Conservation (phyloP, 2,113 vertebrate species). For the Chaetura pelagica region DNA sequence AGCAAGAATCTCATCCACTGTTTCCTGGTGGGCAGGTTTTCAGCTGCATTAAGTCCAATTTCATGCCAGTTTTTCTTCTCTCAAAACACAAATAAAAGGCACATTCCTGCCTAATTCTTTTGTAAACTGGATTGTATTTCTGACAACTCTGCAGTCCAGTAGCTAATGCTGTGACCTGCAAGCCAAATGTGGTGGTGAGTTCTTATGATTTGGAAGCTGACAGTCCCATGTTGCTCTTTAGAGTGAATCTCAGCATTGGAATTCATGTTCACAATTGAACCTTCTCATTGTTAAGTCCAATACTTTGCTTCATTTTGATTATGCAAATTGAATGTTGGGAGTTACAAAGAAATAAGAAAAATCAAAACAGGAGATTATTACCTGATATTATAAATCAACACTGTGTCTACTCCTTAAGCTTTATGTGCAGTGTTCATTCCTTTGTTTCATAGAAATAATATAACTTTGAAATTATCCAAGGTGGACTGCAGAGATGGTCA, state of each 20-base stretch:
- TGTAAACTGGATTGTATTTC: not conserved
- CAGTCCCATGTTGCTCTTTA: not conserved
- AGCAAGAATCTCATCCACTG: not conserved
- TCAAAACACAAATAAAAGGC: not conserved
- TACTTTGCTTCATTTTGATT: not conserved
- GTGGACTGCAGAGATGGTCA: not conserved
- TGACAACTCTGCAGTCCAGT: too few relatives aligned
- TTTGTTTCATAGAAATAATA: not conserved
- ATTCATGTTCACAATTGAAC: not conserved
- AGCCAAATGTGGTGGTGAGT: not conserved
- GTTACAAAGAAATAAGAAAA: not conserved
- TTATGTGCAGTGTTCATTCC: not conserved
- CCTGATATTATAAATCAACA: not conserved
- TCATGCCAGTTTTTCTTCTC: not conserved
- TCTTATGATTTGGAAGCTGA: not conserved
- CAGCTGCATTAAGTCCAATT: not conserved
- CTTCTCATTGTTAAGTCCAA: not conserved
- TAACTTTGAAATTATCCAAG: not conserved
- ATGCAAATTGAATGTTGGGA: not conserved
- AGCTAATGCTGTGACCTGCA: not conserved
- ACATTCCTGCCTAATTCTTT: not conserved
- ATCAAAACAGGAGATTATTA: not conserved
- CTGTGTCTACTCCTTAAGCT: not conserved
- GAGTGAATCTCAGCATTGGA: not conserved
- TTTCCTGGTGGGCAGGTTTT: not conserved